Evolutionary conservation across 64 coral and sea anemone species (phyloP).

Genomic region (Astreopora myriophthalma): DNA sequence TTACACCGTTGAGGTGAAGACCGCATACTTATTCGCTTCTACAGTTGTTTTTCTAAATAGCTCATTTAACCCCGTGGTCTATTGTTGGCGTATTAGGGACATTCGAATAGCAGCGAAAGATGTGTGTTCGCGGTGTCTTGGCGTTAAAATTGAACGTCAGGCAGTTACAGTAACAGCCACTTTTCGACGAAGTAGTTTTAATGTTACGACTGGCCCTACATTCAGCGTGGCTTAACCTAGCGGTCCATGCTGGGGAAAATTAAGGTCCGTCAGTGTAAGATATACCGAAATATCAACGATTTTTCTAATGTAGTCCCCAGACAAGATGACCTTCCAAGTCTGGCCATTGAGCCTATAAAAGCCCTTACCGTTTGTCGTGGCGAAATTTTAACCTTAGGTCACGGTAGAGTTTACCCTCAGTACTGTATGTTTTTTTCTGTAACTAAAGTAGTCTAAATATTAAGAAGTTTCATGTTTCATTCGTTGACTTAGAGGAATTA

Average conservation of each 20-base stretch:
- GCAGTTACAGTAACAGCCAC: neutral
- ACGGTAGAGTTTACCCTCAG: too few relatives aligned
- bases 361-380: too few relatives aligned
- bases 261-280: too few relatives aligned
- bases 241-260: neutral
- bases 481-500: too few relatives aligned
- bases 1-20: neutral
- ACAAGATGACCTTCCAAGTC: too few relatives aligned
- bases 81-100: constrained; percentile 61
- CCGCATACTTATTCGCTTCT: neutral
- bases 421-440: too few relatives aligned
- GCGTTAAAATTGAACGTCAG: neutral
- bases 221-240: neutral
- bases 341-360: too few relatives aligned
- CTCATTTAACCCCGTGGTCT: constrained; percentile 61
- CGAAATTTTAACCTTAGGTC: too few relatives aligned
- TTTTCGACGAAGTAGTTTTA: neutral
- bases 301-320: too few relatives aligned
- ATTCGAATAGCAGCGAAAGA: constrained; percentile 20
- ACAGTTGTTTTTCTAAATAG: constrained; percentile 44
- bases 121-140: neutral
- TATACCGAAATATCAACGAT: too few relatives aligned
- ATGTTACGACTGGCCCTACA: neutral
- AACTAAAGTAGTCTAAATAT: too few relatives aligned
- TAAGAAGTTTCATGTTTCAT: too few relatives aligned